Percentiles rank a stretch among this genome's conserved stretches.
These are phyloP conservation scores for Athetis lepigone DNA, from an alignment of 2,888 invertebrate species.

Conservation along the genomic window DNA sequence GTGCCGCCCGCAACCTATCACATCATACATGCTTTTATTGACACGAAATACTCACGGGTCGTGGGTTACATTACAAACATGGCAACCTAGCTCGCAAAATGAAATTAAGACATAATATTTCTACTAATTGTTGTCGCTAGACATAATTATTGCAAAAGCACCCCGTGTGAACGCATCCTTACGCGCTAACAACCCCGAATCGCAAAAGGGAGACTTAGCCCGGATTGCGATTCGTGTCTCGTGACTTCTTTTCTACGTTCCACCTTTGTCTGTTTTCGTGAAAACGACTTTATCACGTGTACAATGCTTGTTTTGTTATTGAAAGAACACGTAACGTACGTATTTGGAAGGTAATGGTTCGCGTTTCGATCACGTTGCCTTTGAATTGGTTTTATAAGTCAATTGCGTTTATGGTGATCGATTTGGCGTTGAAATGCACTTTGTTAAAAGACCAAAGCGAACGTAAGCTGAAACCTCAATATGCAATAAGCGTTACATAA, in stretches of 20 bases:
- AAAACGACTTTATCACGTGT: constrained; percentile 71
- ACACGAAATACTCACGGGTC: too few species aligned
- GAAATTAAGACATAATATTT: too few species aligned
- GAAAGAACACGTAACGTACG: constrained; percentile 66
- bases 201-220: constrained; percentile 59
- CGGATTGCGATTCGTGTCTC: constrained; percentile 66
- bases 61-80: too few species aligned
- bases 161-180: constrained; percentile 7
- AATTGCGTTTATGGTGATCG: constrained; percentile 41
- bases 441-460: background rate
- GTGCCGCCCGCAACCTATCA: too few species aligned
- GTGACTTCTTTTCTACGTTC: constrained; percentile 71
- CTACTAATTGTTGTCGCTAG: too few species aligned
- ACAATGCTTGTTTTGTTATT: constrained; percentile 64
- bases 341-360: constrained; percentile 57
- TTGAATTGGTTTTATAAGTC: constrained; percentile 56
- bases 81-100: too few species aligned
- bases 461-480: background rate
- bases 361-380: constrained; percentile 54
- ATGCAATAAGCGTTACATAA: background rate
- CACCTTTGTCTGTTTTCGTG: constrained; percentile 71
- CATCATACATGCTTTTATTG: too few species aligned
- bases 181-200: constrained; percentile 60
- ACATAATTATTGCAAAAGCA: background rate
- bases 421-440: constrained; percentile 11